phyloP scores from a whole-genome alignment of 2,113 vertebrate genomes.

The Myotis davidii region DNA sequence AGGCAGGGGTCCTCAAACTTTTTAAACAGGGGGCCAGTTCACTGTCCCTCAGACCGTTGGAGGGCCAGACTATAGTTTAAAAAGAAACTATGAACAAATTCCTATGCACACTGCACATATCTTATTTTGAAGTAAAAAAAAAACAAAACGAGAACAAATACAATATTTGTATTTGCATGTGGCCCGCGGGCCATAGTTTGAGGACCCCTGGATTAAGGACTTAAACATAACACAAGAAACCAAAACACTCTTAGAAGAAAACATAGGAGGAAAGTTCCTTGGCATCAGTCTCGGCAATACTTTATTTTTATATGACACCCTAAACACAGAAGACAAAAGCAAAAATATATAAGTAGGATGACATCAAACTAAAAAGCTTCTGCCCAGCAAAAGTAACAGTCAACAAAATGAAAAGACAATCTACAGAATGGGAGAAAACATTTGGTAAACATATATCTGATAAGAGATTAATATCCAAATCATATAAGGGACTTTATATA shows the following conservation, averaged over 20 bases:
- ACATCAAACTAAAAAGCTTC: neutral
- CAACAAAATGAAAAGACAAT: neutral
- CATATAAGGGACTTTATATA: neutral
- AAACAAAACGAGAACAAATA: too few relatives aligned
- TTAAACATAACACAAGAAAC: neutral
- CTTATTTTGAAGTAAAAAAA: too few relatives aligned
- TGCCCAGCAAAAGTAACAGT: neutral
- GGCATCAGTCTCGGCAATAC: neutral
- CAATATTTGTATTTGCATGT: too few relatives aligned
- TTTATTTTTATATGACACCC: neutral
- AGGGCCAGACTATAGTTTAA: too few relatives aligned
- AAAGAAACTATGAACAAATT: too few relatives aligned
- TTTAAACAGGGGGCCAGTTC: too few relatives aligned
- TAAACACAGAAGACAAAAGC: neutral
- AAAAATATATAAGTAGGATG: neutral
- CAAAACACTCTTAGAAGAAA: neutral
- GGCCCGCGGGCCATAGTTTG: too few relatives aligned
- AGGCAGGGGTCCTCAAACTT: neutral
- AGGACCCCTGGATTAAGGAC: neutral
- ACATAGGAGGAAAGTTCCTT: neutral
- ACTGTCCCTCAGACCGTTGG: too few relatives aligned
- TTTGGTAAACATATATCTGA: neutral
- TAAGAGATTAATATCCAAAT: neutral
- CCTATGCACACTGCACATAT: too few relatives aligned
- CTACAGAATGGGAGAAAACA: neutral